A percentile compares a stretch with the other conserved stretches of the same genome.
phyloP scores from a whole-genome alignment of 2,113 vertebrate genomes.

The Cnemophilus loriae region DNA sequence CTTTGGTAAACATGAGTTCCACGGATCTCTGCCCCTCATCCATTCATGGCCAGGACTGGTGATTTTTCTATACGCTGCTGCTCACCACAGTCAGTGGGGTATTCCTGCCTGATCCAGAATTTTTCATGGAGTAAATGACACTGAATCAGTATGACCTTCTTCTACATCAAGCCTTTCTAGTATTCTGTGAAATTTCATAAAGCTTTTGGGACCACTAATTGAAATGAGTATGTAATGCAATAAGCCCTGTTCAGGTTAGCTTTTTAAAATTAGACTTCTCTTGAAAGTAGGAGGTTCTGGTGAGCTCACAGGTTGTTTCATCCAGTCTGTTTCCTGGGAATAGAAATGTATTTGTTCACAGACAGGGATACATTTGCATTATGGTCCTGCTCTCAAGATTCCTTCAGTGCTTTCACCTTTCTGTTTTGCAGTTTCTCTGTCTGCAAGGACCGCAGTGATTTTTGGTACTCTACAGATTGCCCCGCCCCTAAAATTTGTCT shows the following conservation, averaged over 20 bases:
- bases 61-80: background rate
- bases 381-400: background rate
- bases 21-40: background rate
- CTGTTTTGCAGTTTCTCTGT: background rate
- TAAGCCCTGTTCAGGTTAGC: background rate
- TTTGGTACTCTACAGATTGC: background rate
- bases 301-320: background rate
- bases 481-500: background rate
- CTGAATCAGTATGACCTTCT: background rate
- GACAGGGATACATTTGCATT: background rate
- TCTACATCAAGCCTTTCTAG: background rate
- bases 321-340: background rate
- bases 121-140: background rate
- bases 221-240: background rate
- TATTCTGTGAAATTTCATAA: background rate
- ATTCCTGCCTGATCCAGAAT: background rate
- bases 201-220: background rate
- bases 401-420: background rate
- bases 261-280: background rate
- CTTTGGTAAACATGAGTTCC: background rate
- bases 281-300: background rate
- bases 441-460: background rate
- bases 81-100: background rate
- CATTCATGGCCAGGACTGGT: background rate
- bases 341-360: background rate